Evolutionary conservation across 2,113 vertebrate species (phyloP).

Genomic region (Lucifuga dentata): DNA sequence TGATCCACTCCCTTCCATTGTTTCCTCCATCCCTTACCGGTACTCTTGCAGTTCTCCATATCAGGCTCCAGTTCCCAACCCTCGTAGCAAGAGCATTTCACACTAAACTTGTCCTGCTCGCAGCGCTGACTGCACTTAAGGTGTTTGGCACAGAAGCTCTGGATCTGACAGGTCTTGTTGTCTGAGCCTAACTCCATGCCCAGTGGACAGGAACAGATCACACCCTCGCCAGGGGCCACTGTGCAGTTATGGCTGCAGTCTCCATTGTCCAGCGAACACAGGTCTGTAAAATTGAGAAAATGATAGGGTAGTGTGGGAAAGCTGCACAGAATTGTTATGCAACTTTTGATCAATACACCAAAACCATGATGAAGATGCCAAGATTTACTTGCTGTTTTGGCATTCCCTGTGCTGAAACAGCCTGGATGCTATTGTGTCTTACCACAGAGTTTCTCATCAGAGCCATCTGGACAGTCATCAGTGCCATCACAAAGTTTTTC

Average conservation of each 20-base stretch:
- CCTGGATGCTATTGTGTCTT: constrained; percentile 46
- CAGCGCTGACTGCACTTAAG: constrained; percentile 98
- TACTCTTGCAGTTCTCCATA: constrained; percentile 94
- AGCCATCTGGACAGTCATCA: constrained; percentile 92
- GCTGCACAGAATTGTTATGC: background rate
- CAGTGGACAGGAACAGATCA: constrained; percentile 94
- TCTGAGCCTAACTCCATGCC: constrained; percentile 92
- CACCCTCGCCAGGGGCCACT: constrained; percentile 92
- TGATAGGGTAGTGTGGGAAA: background rate
- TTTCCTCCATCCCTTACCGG: constrained; percentile 77
- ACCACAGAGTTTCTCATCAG: constrained; percentile 96
- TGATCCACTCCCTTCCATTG: background rate
- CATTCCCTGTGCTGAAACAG: constrained; percentile 23
- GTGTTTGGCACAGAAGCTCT: constrained; percentile 98
- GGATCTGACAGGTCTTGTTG: constrained; percentile 97
- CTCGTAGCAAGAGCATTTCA: constrained; percentile 97
- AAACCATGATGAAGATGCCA: constrained; percentile 7
- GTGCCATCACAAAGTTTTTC: constrained; percentile 94
- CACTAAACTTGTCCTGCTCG: constrained; percentile 94
- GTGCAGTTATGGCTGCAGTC: constrained; percentile 98
- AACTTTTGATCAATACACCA: background rate
- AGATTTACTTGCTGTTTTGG: constrained; percentile 13
- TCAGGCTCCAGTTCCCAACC: constrained; percentile 95
- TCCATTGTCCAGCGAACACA: constrained; percentile 91
- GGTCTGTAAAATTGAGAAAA: constrained; percentile 49